These are phyloP conservation scores for Sylvilagus floridanus DNA, from an alignment of 2,797 vertebrate genomes.

Conservation along the genomic window DNA sequence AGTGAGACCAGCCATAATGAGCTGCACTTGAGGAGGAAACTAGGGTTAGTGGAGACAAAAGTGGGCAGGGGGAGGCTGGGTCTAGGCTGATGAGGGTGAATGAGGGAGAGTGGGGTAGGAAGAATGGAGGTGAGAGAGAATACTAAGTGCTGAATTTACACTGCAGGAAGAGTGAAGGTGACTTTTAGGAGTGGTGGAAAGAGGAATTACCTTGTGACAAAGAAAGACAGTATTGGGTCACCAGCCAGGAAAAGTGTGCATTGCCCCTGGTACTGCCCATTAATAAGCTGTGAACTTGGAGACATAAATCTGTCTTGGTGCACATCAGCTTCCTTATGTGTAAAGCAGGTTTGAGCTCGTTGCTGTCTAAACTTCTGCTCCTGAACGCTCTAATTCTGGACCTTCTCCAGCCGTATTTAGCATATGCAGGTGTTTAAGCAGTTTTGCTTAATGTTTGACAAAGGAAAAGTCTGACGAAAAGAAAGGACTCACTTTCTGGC, in stretches of 20 bases:
- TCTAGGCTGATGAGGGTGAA: too few relatives aligned
- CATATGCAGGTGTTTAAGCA: neutral
- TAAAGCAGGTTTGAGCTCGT: neutral
- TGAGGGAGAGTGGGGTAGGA: neutral
- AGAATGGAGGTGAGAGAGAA: neutral
- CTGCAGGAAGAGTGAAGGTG: neutral
- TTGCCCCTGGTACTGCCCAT: neutral
- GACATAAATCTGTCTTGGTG: neutral
- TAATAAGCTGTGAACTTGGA: neutral
- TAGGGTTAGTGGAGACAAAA: neutral
- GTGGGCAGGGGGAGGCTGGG: too few relatives aligned
- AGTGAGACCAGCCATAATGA: neutral
- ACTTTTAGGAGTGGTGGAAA: neutral
- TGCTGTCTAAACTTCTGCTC: slow-evolving; percentile 11
- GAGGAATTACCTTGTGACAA: neutral
- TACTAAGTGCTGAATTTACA: neutral
- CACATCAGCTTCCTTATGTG: neutral
- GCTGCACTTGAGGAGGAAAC: neutral
- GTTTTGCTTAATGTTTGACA: slow-evolving; percentile 28
- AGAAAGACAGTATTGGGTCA: neutral
- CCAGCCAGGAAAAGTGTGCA: neutral
- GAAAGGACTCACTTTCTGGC: slow-evolving; percentile 32
- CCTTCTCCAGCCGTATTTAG: neutral
- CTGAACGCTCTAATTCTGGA: neutral
- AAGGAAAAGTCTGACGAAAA: slow-evolving; percentile 41